Evolutionary conservation across 1,140 invertebrate species (phyloP), one percentile per base, ranked within the genome.

Genomic region (Sminthurides bifidus): DNA sequence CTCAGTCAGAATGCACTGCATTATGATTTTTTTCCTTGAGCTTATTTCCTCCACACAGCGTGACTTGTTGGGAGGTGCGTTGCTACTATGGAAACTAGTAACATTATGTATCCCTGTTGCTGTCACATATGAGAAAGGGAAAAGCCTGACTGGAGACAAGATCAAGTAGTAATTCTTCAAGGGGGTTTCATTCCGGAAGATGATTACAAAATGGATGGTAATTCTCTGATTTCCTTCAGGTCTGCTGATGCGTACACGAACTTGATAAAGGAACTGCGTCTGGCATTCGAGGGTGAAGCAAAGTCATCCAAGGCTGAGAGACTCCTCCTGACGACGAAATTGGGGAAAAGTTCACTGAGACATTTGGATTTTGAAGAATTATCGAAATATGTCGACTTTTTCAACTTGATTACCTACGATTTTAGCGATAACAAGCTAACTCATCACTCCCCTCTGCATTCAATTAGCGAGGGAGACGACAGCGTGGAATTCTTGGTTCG

Each of bases 341-440:
- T 49, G 26, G 35, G 19, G 15, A 33, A 21, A 5, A 49, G 35
- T 8, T 58, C 29, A n/a, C 37, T 52, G 61, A 65, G 38, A 60
- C 79, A 78, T n/a, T 92, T 92, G 66, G 89, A 93, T 66, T 88
- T 93, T 5, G 84, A 86, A 1, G 90, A 93, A 74, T 89, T 94
- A 53, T 86, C 88, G 29, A 92, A 93, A 74, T 92, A 90, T 66
- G 72, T 93, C 62, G 90, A 94, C 72, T 91, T 87, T 66, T 88
- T 94, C 66, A 93, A 92, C 68, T 82, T 93, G 3, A 92, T 93
- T 89, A 91, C 88, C 1, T 94, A 92, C 65, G 91, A 93, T 68
- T 92, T 92, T 76, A 89, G 92, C 67, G 89, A 89, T 71, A 92
- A 68, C 76, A 87, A 61, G 84, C 86, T 66, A 87, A 92, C 90